Conservation (phyloP, 2,888 invertebrate genomes). For the Eremobia ochroleuca region DNA sequence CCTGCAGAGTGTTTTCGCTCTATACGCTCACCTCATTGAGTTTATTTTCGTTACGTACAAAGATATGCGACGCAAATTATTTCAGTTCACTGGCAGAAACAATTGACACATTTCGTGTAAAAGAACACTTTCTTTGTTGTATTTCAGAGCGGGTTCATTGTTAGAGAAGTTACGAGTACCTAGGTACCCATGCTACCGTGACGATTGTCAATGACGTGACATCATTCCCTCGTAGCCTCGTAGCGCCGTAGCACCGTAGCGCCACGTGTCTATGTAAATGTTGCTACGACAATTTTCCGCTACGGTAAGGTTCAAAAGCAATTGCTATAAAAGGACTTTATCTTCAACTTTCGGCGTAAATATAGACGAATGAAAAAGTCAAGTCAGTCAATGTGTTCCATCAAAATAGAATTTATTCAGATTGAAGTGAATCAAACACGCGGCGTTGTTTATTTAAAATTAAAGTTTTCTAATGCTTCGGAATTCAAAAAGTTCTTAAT, state of each 20-base stretch:
- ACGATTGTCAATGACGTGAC: slow-evolving; percentile 47
- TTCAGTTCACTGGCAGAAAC: slow-evolving; percentile 25
- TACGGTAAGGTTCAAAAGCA: slow-evolving; percentile 27
- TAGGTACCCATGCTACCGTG: slow-evolving; percentile 30
- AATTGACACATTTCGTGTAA: slow-evolving; percentile 47
- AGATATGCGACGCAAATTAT: slow-evolving; percentile 3
- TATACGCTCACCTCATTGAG: not conserved
- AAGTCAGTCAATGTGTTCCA: slow-evolving; percentile 41
- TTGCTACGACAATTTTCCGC: slow-evolving; percentile 50
- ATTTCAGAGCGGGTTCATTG: slow-evolving; percentile 33
- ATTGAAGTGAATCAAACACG: slow-evolving; percentile 34
- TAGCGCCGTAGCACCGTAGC: slow-evolving; percentile 30
- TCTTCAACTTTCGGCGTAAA: slow-evolving; percentile 23
- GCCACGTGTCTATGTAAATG: slow-evolving; percentile 28
- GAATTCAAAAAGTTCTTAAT: slow-evolving; percentile 42
- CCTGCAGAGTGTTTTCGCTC: not conserved
- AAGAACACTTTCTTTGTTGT: slow-evolving; percentile 45
- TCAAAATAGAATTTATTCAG: slow-evolving; percentile 40
- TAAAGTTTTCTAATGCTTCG: slow-evolving; percentile 21
- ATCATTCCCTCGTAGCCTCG: slow-evolving; percentile 36
- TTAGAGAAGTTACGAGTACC: slow-evolving; percentile 13
- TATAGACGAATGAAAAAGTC: slow-evolving; percentile 18
- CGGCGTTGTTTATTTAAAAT: slow-evolving; percentile 10
- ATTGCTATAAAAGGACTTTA: slow-evolving; percentile 13
- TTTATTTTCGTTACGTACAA: not conserved